These are phyloP conservation scores for Petrosia ficiformis DNA, from an alignment of 37 sponge, comb jelly and placozoan species.

Conservation along the genomic window DNA sequence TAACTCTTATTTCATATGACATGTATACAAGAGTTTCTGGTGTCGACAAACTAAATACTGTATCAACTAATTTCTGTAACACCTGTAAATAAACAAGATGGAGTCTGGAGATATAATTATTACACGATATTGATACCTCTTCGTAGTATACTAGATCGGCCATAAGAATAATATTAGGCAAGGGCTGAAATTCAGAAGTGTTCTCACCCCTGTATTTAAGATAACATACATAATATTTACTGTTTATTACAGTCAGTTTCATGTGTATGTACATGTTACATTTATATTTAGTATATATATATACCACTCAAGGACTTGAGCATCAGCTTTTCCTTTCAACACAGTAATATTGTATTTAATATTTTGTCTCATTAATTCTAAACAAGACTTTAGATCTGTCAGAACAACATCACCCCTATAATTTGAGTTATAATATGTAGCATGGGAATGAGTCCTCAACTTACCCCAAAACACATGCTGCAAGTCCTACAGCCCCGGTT, in stretches of 20 bases:
- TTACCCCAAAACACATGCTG: slow-evolving; percentile 68
- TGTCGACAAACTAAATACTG: slow-evolving; percentile 43
- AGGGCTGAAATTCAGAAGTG: neutral
- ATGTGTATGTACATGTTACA: too few species aligned
- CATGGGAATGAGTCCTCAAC: too few species aligned
- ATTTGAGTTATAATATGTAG: too few species aligned
- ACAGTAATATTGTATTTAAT: slow-evolving; percentile 39
- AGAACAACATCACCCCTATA: slow-evolving; percentile 56
- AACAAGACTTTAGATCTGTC: slow-evolving; percentile 72
- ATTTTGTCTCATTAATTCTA: slow-evolving; percentile 63
- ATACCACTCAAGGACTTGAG: neutral
- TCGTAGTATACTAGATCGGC: neutral
- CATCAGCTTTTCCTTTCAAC: slow-evolving; percentile 36
- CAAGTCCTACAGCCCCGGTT: slow-evolving; percentile 83
- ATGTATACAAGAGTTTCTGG: slow-evolving; percentile 44
- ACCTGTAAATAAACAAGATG: too few species aligned
- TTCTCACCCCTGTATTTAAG: slow-evolving; percentile 21
- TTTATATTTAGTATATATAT: neutral
- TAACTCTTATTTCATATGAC: slow-evolving; percentile 80
- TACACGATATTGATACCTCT: too few species aligned
- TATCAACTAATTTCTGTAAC: slow-evolving; percentile 48
- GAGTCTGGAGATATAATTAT: too few species aligned
- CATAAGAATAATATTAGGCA: neutral
- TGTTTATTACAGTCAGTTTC: too few species aligned
- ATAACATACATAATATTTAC: too few species aligned